phyloP scores from a whole-genome alignment of 2,797 vertebrate species.

The Pristis pectinata region DNA sequence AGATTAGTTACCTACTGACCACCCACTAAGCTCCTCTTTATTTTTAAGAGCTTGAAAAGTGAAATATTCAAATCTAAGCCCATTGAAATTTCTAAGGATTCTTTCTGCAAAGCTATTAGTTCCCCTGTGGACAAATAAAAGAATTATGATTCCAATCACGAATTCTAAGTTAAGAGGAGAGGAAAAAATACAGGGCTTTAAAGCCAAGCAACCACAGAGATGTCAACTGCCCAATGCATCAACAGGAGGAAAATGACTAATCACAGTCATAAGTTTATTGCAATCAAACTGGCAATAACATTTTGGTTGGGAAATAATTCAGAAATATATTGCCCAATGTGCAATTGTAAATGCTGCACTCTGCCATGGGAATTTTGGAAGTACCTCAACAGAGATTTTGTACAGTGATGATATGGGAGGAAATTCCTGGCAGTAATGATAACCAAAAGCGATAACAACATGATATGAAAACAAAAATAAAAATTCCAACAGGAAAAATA shows the following conservation, averaged over 20 bases:
- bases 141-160: conserved; percentile 16
- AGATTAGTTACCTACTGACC: conserved; percentile 14
- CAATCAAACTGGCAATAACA: neutral
- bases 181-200: neutral
- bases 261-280: neutral
- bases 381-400: neutral
- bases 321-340: neutral
- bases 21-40: conserved; percentile 6
- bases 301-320: neutral
- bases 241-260: neutral
- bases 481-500: neutral
- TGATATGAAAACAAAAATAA: neutral
- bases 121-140: neutral
- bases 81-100: neutral
- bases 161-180: neutral
- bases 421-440: neutral
- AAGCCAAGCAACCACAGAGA: neutral
- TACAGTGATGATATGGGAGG: neutral
- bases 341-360: too few species aligned
- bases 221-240: neutral
- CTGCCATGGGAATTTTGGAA: neutral
- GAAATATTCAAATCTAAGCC: conserved; percentile 18
- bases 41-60: conserved; percentile 6
- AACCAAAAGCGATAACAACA: neutral
- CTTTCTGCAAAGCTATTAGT: neutral